Percentiles rank a stretch among this genome's conserved stretches.
phyloP scores from a whole-genome alignment of 2,888 invertebrate species.

The Hyposoter didymator region DNA sequence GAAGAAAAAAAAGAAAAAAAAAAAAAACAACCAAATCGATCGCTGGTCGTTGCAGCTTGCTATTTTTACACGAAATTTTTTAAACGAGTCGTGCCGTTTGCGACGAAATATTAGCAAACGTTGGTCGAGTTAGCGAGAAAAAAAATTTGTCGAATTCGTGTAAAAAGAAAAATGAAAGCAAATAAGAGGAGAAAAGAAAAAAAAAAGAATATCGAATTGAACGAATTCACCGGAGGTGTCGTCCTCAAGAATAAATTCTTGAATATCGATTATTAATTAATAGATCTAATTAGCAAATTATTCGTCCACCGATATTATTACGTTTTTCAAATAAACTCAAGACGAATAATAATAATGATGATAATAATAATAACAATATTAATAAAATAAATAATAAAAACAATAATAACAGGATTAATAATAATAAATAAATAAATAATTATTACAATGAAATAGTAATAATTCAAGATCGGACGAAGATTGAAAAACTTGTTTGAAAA shows the following conservation, averaged over 20 bases:
- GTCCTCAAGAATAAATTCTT: conserved; percentile 41
- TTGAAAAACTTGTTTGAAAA: not conserved
- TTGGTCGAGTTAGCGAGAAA: conserved; percentile 3
- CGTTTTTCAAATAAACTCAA: conserved; percentile 41
- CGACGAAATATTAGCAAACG: conserved; percentile 10
- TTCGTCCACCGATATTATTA: conserved; percentile 65
- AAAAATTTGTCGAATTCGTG: conserved; percentile 2
- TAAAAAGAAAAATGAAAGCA: conserved; percentile 24
- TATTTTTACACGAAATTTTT: conserved; percentile 83
- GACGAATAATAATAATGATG: conserved; percentile 34
- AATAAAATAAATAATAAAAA: not conserved
- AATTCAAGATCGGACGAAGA: not conserved
- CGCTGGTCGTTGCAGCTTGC: conserved; percentile 75
- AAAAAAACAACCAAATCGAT: conserved; percentile 48
- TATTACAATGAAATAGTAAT: conserved; percentile 15
- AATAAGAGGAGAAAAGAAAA: conserved; percentile 15
- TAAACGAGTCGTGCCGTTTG: conserved; percentile 72
- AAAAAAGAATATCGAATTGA: not conserved
- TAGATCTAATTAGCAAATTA: conserved; percentile 62
- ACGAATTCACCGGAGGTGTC: not conserved
- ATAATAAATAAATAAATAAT: not conserved
- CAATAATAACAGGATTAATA: conserved; percentile 3
- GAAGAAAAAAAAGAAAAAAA: conserved; percentile 32
- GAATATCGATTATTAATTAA: conserved; percentile 63
- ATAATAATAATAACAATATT: conserved; percentile 18